These are phyloP conservation scores for Selenia dentaria DNA, from an alignment of 2,888 invertebrate species.

Conservation along the genomic window DNA sequence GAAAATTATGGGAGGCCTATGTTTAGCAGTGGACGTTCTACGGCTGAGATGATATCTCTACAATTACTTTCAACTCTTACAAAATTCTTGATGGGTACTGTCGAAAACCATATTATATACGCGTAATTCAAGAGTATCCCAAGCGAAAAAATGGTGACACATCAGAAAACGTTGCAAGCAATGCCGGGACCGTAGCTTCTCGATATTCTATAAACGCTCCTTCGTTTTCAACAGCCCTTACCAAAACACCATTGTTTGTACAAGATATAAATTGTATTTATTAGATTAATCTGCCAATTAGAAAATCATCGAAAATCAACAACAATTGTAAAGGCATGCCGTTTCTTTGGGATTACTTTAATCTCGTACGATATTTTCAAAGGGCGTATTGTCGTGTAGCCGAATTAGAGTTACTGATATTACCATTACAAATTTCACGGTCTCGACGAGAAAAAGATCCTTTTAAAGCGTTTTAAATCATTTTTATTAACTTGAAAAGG, in stretches of 20 bases:
- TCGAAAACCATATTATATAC: too few relatives aligned
- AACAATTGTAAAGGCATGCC: too few relatives aligned
- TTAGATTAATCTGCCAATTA: constrained; percentile 54
- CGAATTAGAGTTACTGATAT: constrained; percentile 59
- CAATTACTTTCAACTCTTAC: too few relatives aligned
- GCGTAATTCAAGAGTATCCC: too few relatives aligned
- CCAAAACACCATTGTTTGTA: constrained; percentile 53
- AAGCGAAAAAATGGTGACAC: constrained; percentile 39
- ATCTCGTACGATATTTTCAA: constrained; percentile 26
- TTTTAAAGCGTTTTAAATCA: constrained; percentile 80
- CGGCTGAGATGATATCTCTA: too few relatives aligned
- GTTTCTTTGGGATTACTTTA: constrained; percentile 37
- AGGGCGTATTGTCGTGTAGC: constrained; percentile 26
- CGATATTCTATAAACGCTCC: constrained; percentile 47
- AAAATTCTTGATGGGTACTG: too few relatives aligned
- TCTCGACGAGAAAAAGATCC: constrained; percentile 67
- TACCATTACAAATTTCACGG: constrained; percentile 72
- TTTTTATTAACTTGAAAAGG: constrained; percentile 81
- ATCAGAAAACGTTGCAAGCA: neutral
- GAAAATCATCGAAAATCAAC: constrained; percentile 46
- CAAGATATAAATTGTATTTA: constrained; percentile 49
- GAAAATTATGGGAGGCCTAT: too few relatives aligned
- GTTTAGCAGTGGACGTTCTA: too few relatives aligned
- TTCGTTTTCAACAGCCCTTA: constrained; percentile 38
- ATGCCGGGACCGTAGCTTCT: constrained; percentile 16